Conservation (phyloP, 2,113 vertebrate genomes). For the Etheostoma cragini region DNA sequence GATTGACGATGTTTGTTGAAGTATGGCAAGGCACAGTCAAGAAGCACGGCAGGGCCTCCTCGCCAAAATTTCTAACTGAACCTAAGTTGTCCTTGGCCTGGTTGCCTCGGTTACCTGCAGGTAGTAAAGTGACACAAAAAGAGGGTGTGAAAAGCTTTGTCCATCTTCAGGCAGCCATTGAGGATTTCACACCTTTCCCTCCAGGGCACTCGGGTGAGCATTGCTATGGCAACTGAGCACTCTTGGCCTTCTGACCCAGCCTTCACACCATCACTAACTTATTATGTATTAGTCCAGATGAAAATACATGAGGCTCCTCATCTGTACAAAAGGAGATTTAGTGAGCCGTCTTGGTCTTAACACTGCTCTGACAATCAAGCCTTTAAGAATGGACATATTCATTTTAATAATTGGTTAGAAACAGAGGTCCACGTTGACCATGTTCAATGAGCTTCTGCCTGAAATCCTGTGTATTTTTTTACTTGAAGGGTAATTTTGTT, state of each 20-base stretch:
- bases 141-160: slow-evolving; percentile 74
- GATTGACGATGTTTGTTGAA: slow-evolving; percentile 67
- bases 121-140: slow-evolving; percentile 65
- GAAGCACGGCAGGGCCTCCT: slow-evolving; percentile 28
- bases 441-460: not conserved
- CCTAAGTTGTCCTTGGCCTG: slow-evolving; percentile 60
- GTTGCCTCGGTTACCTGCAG: slow-evolving; percentile 71
- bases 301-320: not conserved
- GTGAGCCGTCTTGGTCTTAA: slow-evolving; percentile 3
- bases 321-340: not conserved
- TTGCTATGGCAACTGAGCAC: slow-evolving; percentile 64
- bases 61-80: slow-evolving; percentile 38
- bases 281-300: not conserved
- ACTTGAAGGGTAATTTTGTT: no score
- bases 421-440: not conserved
- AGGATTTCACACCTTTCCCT: slow-evolving; percentile 73
- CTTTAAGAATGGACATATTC: slow-evolving; percentile 13
- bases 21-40: slow-evolving; percentile 24
- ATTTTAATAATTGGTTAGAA: not conserved
- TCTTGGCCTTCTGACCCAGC: slow-evolving; percentile 61
- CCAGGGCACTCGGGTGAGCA: slow-evolving; percentile 41
- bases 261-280: not conserved
- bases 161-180: slow-evolving; percentile 57
- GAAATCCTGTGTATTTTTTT: not conserved
- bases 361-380: slow-evolving; percentile 3